Base-by-base conservation (phyloP, 2,113 vertebrate genomes). In the Anseranas semipalmata region DNA sequence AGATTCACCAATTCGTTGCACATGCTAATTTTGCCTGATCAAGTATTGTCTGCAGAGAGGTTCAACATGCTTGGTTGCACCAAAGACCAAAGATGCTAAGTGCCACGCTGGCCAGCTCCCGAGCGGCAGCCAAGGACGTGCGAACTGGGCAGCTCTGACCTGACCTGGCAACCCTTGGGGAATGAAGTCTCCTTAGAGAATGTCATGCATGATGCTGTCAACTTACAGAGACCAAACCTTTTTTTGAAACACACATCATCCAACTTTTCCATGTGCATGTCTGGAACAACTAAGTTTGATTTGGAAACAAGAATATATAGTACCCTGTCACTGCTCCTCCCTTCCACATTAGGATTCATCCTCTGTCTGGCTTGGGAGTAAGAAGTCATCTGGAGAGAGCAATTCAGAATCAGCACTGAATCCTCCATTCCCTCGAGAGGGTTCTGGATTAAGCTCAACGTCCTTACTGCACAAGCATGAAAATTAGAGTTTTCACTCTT, bases 321-420 rank as follows among this genome's bases (percentile, higher is more conserved):
- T 3, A 48, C 3, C 45, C 60, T 50, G 21, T 18, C 56, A 21
- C 37, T 81, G 45, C 30, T 73, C 24, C 55, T 62, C 14, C 71
- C 14, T 48, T 33, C 46, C 62, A 39, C 21, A 5, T 18, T 7
- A 1, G 5, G 45, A 53, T 77, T 74, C 59, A 62, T 46, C 15
- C 33, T 70, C 1, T 0, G 0, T 12, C 63, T 70, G 72, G 45
- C 39, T 46, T 45, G 65, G 56, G 43, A 56, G 32, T 17, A 28
- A 58, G 52, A 28, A 35, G 55, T 32, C 70, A 55, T 18, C 60
- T 46, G 67, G 48, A 53, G 46, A 72, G 41, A 67, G 28, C 43
- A 59, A 41, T 53, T 72, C 39, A 48, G n/a, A 88, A 68, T 8
- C 63, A 86, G 12, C 21, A 41, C 16, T 19, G 14, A 18, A 76